phyloP scores from a whole-genome alignment of 2,113 vertebrate genomes.

The Grammomys dolichurus region DNA sequence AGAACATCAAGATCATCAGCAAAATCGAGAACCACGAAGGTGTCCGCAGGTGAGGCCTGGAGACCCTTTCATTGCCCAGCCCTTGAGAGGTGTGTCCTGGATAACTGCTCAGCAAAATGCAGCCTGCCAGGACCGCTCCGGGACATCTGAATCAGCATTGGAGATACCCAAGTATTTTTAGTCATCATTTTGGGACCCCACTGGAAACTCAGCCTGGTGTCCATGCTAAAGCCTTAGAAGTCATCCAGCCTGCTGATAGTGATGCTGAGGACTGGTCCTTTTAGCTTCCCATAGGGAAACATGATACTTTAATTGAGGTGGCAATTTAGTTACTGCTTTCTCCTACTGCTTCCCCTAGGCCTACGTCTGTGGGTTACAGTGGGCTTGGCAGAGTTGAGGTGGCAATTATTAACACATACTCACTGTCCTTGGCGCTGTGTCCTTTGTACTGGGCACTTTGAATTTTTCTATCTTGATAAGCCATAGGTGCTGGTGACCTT shows the following conservation, averaged over 20 bases:
- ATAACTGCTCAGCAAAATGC: no score
- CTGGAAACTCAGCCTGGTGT: background rate
- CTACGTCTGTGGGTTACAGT: background rate
- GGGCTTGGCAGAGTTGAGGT: background rate
- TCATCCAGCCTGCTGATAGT: no score
- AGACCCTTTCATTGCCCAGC: background rate
- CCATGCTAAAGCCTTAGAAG: background rate
- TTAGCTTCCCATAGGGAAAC: background rate
- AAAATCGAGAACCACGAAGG: constrained; percentile 99
- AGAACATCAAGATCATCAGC: constrained; percentile 98
- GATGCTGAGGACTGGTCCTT: background rate
- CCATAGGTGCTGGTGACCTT: background rate
- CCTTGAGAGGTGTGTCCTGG: background rate
- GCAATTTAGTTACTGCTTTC: background rate
- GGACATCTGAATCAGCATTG: background rate
- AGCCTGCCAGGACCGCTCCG: background rate
- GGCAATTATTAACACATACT: accelerated
- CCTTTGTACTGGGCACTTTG: background rate
- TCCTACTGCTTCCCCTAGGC: background rate
- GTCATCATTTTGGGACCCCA: background rate
- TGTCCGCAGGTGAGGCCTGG: constrained; percentile 91
- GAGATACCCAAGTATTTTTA: background rate
- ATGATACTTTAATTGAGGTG: background rate
- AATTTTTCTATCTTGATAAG: background rate
- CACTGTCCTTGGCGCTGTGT: background rate